These are phyloP conservation scores for Trichoplusia ni DNA, from an alignment of 1,140 invertebrate species.

Conservation along the genomic window DNA sequence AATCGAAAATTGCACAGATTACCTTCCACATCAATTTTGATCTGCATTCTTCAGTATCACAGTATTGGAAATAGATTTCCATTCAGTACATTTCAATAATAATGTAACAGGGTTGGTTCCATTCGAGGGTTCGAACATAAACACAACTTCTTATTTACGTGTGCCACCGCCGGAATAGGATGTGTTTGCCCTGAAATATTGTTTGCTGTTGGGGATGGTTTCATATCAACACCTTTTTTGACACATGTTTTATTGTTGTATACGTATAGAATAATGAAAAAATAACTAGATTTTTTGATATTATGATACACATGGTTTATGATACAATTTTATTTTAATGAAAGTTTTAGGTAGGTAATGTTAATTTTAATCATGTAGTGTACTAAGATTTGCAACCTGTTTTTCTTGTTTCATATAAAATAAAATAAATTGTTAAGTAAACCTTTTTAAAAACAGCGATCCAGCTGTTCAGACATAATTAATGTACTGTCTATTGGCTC, in stretches of 20 bases:
- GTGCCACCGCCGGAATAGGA: neutral
- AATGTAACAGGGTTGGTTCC: neutral
- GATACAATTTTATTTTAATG: too few relatives aligned
- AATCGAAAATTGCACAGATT: neutral
- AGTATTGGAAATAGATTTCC: neutral
- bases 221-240: neutral
- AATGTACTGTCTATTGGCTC: too few relatives aligned
- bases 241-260: neutral
- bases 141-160: constrained; percentile 17
- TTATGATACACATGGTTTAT: too few relatives aligned
- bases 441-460: too few relatives aligned
- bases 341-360: too few relatives aligned
- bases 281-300: too few relatives aligned
- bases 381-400: too few relatives aligned
- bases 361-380: too few relatives aligned
- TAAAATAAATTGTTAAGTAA: too few relatives aligned
- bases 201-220: neutral
- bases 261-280: too few relatives aligned
- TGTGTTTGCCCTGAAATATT: constrained; percentile 9
- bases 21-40: neutral
- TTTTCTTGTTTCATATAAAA: too few relatives aligned
- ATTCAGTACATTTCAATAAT: neutral
- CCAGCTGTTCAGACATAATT: too few relatives aligned
- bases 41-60: neutral
- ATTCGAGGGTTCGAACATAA: neutral